Conservation (phyloP, 2,888 invertebrate genomes). For the Megastigmus dorsalis region DNA sequence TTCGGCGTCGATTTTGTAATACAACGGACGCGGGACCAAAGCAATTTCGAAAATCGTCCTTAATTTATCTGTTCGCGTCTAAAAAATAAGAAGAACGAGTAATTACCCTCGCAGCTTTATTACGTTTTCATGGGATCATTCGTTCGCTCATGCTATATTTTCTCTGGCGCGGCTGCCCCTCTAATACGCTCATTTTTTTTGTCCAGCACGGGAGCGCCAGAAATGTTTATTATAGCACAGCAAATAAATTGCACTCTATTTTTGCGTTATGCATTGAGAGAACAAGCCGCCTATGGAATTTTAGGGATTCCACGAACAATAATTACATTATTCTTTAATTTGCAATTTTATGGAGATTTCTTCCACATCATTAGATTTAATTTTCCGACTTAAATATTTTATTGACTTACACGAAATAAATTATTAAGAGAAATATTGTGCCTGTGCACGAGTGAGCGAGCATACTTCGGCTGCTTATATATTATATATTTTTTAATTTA, state of each 20-base stretch:
- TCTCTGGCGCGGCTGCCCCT: constrained; percentile 5
- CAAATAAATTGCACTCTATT: constrained; percentile 32
- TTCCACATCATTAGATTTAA: not conserved
- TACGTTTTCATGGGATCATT: constrained; percentile 46
- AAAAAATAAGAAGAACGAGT: constrained; percentile 36
- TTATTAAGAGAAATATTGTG: no score
- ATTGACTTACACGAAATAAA: no score
- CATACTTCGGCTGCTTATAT: not conserved
- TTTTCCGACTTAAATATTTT: not conserved
- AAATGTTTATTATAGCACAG: constrained; percentile 23
- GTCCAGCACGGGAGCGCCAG: constrained; percentile 1
- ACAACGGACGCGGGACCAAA: not conserved
- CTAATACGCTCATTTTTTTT: constrained; percentile 32
- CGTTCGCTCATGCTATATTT: constrained; percentile 31
- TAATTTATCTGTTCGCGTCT: constrained; percentile 28
- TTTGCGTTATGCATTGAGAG: not conserved
- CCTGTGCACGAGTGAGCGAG: no score
- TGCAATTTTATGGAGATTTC: not conserved
- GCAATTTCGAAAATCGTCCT: constrained; percentile 48
- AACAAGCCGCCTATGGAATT: not conserved
- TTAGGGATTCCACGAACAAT: constrained; percentile 1
- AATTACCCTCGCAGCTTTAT: constrained; percentile 36
- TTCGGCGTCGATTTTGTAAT: constrained; percentile 22
- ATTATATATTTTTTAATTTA: constrained; percentile 2
- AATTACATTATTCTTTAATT: constrained; percentile 25